These are phyloP conservation scores for Sinelater perroti DNA, from an alignment of 2,888 invertebrate species.

Conservation along the genomic window DNA sequence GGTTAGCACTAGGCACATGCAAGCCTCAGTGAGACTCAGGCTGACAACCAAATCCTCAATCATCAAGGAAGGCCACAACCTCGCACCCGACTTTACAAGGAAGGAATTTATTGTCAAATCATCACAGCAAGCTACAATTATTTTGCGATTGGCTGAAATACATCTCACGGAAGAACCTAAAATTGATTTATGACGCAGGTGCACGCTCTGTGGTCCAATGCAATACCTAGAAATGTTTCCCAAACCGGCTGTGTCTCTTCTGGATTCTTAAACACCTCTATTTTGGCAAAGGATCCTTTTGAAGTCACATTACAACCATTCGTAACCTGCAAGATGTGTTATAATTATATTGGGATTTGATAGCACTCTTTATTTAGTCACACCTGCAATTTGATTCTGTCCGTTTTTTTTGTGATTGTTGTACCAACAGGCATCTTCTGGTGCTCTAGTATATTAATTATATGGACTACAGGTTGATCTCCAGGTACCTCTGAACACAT, in stretches of 20 bases:
- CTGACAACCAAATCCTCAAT: slow-evolving; percentile 69
- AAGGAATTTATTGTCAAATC: slow-evolving; percentile 75
- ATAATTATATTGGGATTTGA: neutral
- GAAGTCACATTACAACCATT: slow-evolving; percentile 63
- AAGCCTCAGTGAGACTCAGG: slow-evolving; percentile 62
- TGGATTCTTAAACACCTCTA: slow-evolving; percentile 66
- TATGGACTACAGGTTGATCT: slow-evolving; percentile 58
- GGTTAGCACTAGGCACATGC: slow-evolving; percentile 66
- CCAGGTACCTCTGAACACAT: slow-evolving; percentile 60
- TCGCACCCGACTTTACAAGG: slow-evolving; percentile 62
- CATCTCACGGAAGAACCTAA: slow-evolving; percentile 69
- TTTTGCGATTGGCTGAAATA: slow-evolving; percentile 67
- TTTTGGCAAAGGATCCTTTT: slow-evolving; percentile 67
- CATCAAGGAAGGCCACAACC: slow-evolving; percentile 65
- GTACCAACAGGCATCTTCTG: slow-evolving; percentile 54
- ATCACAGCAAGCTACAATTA: slow-evolving; percentile 71
- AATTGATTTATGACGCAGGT: too few species aligned
- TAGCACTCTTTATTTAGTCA: slow-evolving; percentile 17
- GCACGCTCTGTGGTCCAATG: too few species aligned
- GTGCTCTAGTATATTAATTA: slow-evolving; percentile 57
- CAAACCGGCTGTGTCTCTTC: slow-evolving; percentile 71
- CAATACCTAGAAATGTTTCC: slow-evolving; percentile 77
- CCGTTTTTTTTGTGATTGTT: slow-evolving; percentile 53
- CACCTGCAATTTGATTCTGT: slow-evolving; percentile 56
- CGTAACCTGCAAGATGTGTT: slow-evolving; percentile 52